These are phyloP conservation scores for Adelosebastes latens DNA, from an alignment of 2,797 vertebrate genomes.

Conservation along the genomic window DNA sequence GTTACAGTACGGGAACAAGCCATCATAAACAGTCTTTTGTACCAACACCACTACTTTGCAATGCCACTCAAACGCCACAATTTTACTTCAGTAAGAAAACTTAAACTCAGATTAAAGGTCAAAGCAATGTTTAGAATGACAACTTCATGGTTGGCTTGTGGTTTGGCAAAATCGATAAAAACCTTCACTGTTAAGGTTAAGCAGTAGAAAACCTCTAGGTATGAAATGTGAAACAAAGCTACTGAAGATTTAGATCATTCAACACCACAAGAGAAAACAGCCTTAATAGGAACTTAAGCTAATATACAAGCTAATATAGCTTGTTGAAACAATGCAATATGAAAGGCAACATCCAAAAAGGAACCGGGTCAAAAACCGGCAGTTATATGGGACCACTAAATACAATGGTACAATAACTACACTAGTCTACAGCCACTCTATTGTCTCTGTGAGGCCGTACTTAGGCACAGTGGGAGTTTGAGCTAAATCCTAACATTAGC, in stretches of 20 bases:
- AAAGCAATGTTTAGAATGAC: conserved; percentile 8
- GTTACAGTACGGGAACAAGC: not conserved
- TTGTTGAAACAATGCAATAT: not conserved
- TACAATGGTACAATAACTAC: not conserved
- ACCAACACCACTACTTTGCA: not conserved
- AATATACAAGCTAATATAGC: not conserved
- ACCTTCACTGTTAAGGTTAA: conserved; percentile 7
- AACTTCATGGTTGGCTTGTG: conserved; percentile 13
- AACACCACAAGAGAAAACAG: not conserved
- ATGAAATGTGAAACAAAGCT: not conserved
- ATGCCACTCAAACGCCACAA: not conserved
- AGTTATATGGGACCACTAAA: not conserved
- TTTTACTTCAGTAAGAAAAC: not conserved
- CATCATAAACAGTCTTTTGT: conserved; percentile 3
- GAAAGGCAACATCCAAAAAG: not conserved
- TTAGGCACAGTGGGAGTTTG: not conserved
- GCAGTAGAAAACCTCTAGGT: not conserved
- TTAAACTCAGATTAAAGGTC: conserved; percentile 24
- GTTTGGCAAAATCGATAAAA: conserved; percentile 7
- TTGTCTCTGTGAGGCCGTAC: not conserved
- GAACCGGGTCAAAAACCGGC: not conserved
- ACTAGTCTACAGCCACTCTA: not conserved
- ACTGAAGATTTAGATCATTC: not conserved
- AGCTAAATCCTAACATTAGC: not conserved
- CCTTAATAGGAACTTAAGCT: not conserved